Evolutionary conservation across 1,140 invertebrate genomes (phyloP).

Genomic region (Triops cancriformis): DNA sequence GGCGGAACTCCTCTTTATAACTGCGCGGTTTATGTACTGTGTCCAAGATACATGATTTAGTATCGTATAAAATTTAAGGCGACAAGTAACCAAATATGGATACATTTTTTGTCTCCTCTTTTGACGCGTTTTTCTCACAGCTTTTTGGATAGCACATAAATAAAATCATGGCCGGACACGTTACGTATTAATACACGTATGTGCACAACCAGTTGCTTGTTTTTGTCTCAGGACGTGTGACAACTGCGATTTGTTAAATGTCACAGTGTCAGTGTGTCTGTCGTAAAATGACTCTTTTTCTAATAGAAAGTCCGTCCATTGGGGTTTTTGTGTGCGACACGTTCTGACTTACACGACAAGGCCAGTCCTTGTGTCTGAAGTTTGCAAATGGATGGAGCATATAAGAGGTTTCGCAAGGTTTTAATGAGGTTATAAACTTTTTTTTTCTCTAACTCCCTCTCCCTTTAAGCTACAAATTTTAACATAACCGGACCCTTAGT

Average conservation of each 20-base stretch:
- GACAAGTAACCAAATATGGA: not conserved
- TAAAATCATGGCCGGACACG: too few species aligned
- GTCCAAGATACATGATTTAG: not conserved
- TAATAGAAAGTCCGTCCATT: not conserved
- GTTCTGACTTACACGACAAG: too few species aligned
- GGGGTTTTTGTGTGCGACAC: not conserved
- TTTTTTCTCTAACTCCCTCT: too few species aligned
- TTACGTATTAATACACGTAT: not conserved
- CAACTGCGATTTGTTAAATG: not conserved
- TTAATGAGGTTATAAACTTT: too few species aligned
- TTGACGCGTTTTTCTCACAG: too few species aligned
- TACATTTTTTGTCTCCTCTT: too few species aligned
- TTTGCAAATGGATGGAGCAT: too few species aligned
- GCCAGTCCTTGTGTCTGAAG: too few species aligned
- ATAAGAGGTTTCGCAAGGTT: too few species aligned
- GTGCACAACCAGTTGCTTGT: not conserved
- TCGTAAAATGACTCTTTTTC: not conserved
- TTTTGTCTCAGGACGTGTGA: not conserved
- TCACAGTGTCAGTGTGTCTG: not conserved
- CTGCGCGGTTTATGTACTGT: not conserved
- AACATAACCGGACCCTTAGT: too few species aligned
- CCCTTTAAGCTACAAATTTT: too few species aligned
- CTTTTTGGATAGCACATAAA: too few species aligned
- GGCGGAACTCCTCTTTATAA: not conserved
- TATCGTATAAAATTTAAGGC: not conserved